Base-by-base conservation (phyloP, 2,797 vertebrate species). In the Balearica regulorum region DNA sequence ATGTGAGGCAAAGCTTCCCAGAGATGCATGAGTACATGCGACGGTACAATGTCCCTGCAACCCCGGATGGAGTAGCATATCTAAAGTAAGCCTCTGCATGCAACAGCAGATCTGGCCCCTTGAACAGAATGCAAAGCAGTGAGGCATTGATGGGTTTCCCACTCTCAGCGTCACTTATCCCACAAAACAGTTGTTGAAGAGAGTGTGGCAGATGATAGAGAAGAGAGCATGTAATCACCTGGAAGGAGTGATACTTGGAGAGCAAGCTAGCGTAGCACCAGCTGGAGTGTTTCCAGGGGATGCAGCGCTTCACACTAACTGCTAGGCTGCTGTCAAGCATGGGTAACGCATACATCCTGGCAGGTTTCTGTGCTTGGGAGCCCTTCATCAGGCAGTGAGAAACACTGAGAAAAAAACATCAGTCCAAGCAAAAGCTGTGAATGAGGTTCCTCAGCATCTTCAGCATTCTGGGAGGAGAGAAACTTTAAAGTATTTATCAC, bases 21-120 rank as follows among this genome's bases (percentile, higher is more conserved):
- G 99, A 99, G 97, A 99, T 99, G 99, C 99, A 99, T 1, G 99
- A 99, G 93, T 99, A 99, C 97, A 99, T 99, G 99, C 98, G 99
- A 71, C 98, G 99, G 94, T 99, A 99, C 98, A 99, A 99, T 11
- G 99, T 99, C 49, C 99, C 99, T 5, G 98, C 99, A 54, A 99
- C 99, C 69, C 98, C 99, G 0, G 98, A 99, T 10, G 99, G 99
- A 76, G 99, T 99, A 70, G 97, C 98, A 17, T 93, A 98, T 76
- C 98, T 99, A 62, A 99, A 99, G 99, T 99, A 98, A 99, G 99
- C 97, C 51, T 81, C 90, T 83, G 78, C 49, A 20, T 77, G 83
- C 46, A 13, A 44, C 43, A 58, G 35, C 54, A 70, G 35, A 39
- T 46, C 55, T 83, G 51, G 28, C 43, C 37, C 8, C 39, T 57